These are phyloP conservation scores for Bilobella aurantiaca DNA, from an alignment of 1,140 invertebrate genomes.

Conservation along the genomic window DNA sequence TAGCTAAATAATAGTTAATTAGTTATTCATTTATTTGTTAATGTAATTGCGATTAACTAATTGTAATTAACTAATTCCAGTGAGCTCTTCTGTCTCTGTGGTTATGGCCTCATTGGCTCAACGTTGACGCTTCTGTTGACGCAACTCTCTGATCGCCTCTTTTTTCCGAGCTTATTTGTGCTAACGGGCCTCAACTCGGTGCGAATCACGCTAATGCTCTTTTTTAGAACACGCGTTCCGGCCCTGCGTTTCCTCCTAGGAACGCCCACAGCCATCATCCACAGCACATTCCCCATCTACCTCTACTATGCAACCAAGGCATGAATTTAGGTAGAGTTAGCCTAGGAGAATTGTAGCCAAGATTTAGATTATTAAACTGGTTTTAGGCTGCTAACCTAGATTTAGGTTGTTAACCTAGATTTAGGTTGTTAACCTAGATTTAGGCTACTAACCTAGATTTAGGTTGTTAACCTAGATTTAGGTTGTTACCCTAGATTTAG, in stretches of 20 bases:
- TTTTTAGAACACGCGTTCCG: constrained; percentile 42
- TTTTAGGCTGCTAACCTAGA: too few species aligned
- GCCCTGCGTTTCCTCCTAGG: constrained; percentile 43
- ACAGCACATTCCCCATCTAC: constrained; percentile 44
- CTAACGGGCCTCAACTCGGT: constrained; percentile 43
- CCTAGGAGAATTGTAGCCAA: too few species aligned
- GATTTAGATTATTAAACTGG: too few species aligned
- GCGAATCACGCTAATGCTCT: constrained; percentile 41
- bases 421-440: too few species aligned
- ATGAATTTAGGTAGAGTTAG: too few species aligned
- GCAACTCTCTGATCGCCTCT: constrained; percentile 41
- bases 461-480: too few species aligned
- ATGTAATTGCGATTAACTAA: too few species aligned
- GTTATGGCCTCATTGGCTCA: constrained; percentile 45
- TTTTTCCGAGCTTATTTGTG: constrained; percentile 40
- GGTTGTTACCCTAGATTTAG: too few species aligned
- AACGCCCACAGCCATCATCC: constrained; percentile 39
- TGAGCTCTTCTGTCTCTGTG: constrained; percentile 41
- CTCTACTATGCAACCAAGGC: constrained; percentile 43
- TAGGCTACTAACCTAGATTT: too few species aligned
- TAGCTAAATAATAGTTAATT: too few species aligned
- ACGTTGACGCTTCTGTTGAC: constrained; percentile 41
- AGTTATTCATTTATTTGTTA: too few species aligned
- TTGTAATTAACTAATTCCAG: constrained; percentile 37
- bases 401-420: too few species aligned